phyloP scores from a whole-genome alignment of 2,888 invertebrate genomes.

The Lochmaea crataegi region DNA sequence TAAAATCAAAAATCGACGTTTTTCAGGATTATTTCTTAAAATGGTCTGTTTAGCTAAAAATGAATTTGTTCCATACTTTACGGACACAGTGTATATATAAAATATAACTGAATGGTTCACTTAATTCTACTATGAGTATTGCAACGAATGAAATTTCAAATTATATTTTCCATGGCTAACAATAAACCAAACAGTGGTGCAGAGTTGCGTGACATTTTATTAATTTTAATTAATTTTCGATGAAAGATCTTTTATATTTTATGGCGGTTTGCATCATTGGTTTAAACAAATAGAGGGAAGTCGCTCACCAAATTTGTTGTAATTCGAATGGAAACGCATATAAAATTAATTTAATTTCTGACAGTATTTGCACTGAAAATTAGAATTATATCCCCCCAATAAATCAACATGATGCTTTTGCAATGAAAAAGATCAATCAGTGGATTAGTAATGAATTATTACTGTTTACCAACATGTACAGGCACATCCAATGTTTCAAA shows the following conservation, averaged over 20 bases:
- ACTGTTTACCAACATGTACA: neutral
- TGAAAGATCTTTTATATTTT: slow-evolving; percentile 11
- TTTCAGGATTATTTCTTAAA: too few species aligned
- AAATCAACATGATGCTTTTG: slow-evolving; percentile 23
- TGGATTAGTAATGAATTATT: slow-evolving; percentile 10
- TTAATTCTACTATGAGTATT: too few species aligned
- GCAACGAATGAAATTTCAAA: too few species aligned
- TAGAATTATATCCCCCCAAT: slow-evolving; percentile 23
- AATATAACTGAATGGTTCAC: too few species aligned
- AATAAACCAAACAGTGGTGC: too few species aligned
- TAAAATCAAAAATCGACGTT: too few species aligned
- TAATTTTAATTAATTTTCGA: slow-evolving; percentile 24
- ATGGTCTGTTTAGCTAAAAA: too few species aligned
- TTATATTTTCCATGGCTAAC: too few species aligned
- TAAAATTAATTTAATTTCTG: slow-evolving; percentile 29
- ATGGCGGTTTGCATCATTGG: slow-evolving; percentile 9
- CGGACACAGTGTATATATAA: too few species aligned
- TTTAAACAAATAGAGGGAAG: slow-evolving; percentile 26
- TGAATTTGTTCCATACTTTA: too few species aligned
- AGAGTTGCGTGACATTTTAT: slow-evolving; percentile 4
- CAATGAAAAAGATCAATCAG: slow-evolving; percentile 22
- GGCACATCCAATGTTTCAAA: neutral
- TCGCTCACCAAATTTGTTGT: slow-evolving; percentile 22
- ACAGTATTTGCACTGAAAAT: slow-evolving; percentile 22
- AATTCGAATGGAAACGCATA: slow-evolving; percentile 16